phyloP scores from a whole-genome alignment of 2,888 invertebrate species.

The Amblyjoppa fuscipennis region DNA sequence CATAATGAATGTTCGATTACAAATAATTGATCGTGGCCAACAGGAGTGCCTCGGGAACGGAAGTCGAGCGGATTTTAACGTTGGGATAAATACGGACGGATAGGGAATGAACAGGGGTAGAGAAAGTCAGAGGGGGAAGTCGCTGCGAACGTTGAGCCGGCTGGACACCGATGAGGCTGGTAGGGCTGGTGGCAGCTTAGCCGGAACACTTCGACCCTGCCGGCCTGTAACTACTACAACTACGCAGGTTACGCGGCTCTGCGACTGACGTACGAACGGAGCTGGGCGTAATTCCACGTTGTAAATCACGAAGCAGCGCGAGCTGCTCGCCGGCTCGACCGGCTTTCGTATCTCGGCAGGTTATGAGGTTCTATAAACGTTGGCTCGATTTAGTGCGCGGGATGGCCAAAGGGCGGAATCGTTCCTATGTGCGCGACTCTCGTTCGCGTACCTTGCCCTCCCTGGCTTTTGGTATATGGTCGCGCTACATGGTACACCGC shows the following conservation, averaged over 20 bases:
- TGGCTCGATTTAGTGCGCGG: slow-evolving; percentile 38
- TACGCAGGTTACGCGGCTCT: slow-evolving; percentile 68
- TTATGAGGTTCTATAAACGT: slow-evolving; percentile 78
- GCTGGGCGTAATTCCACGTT: slow-evolving; percentile 77
- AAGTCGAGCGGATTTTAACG: background rate
- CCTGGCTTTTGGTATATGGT: slow-evolving; percentile 43
- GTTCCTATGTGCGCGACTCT: slow-evolving; percentile 31
- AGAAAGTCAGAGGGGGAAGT: slow-evolving; percentile 16
- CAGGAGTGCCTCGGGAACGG: background rate
- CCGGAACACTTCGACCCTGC: slow-evolving; percentile 31
- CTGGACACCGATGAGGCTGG: slow-evolving; percentile 11
- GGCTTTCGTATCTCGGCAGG: slow-evolving; percentile 74
- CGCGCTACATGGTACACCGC: background rate
- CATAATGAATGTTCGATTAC: background rate
- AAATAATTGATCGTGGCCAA: background rate
- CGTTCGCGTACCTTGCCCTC: slow-evolving; percentile 62
- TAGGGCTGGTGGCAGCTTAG: slow-evolving; percentile 13
- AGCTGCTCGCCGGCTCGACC: slow-evolving; percentile 45
- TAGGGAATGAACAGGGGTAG: background rate
- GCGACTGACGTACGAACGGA: slow-evolving; percentile 76
- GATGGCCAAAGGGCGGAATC: slow-evolving; percentile 23
- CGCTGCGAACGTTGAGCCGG: background rate
- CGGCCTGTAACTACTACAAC: slow-evolving; percentile 32
- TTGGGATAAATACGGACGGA: slow-evolving; percentile 13
- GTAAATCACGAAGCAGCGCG: slow-evolving; percentile 76